Base-by-base conservation (phyloP, 2,888 invertebrate genomes). In the Aphidoletes aphidimyza region DNA sequence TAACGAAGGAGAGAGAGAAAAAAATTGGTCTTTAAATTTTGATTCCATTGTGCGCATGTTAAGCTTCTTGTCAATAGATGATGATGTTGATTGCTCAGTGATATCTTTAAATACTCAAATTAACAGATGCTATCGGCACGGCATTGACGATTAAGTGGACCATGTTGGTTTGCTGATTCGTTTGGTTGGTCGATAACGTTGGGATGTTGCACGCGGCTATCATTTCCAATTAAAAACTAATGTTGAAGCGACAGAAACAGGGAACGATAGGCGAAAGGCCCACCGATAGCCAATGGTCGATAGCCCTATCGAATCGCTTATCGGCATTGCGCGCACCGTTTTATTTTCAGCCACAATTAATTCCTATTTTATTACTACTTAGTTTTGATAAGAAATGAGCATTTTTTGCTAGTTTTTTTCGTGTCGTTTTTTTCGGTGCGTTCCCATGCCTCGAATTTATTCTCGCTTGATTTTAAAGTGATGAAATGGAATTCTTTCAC, bases 61-160 rank as follows among this genome's bases (percentile, higher is more conserved):
- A 37, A 81, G 81, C 81, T 37, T 81, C 81, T 81, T 37, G 36
- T 81, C 81, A 81, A 37, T 37, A 81, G 69, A 69, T 69, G 69
- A 81, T 37, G 81, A 81, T 81, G 22, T 36, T 37, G n/a, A 81
- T 69, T 69, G 69, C 69, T 34, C 69, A 34, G 69, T 69, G 69
- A 69, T 69, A 34, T 69, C 69, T 69, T 69, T 69, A 69, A 69
- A 81, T 81, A 22, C 37, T 37, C 81, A 81, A 81, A 81, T 81
- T 81, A 81, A 81, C 81, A 81, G 81, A 81, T 81, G 81, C 81
- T 81, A 81, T 69, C 81, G 81, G n/a, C 37, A 81, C 11, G n/a
- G 39, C 81, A 81, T 81, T 37, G 69, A 69, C 30, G 34, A 0
- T 69, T 69, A 69, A 69, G 34, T 69, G 69, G 34, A 34, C 69